A percentile compares a stretch with the other conserved stretches of the same genome.
Evolutionary conservation across 35 echinoderm and acorn worm species (phyloP).

Genomic region (Ophioderma brevispina): DNA sequence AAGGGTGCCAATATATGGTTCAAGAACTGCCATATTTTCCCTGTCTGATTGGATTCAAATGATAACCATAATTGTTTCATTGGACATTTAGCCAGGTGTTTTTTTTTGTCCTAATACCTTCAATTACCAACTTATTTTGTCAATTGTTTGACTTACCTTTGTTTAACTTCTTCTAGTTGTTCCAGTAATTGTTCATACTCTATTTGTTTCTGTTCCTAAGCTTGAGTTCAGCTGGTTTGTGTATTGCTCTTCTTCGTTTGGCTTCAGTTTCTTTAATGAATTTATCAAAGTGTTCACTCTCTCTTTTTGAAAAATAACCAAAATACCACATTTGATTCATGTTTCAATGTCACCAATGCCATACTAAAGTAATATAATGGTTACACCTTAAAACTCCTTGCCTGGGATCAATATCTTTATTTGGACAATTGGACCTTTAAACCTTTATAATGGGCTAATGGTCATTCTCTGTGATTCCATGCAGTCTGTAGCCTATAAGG

Average conservation of each 20-base stretch:
- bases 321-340: neutral
- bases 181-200: slow-evolving; percentile 81
- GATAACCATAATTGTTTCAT: neutral
- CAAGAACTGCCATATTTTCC: neutral
- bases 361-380: too few species aligned
- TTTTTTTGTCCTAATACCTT: neutral
- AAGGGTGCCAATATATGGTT: too few species aligned
- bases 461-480: too few species aligned
- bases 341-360: neutral
- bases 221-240: slow-evolving; percentile 93
- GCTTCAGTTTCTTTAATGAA: slow-evolving; percentile 98
- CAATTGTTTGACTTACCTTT: slow-evolving; percentile 43
- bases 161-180: slow-evolving; percentile 80
- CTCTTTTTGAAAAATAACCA: slow-evolving; percentile 62
- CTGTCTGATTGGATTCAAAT: neutral
- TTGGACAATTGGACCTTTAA: too few species aligned
- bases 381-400: too few species aligned
- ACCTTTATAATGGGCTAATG: too few species aligned
- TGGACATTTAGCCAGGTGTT: neutral
- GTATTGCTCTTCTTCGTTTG: slow-evolving; percentile 92
- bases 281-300: slow-evolving; percentile 97
- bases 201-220: slow-evolving; percentile 88
- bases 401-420: too few species aligned
- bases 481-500: too few species aligned
- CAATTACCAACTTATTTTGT: too few species aligned